Conservation (phyloP, 2,797 vertebrate genomes). For the Periparus ater region DNA sequence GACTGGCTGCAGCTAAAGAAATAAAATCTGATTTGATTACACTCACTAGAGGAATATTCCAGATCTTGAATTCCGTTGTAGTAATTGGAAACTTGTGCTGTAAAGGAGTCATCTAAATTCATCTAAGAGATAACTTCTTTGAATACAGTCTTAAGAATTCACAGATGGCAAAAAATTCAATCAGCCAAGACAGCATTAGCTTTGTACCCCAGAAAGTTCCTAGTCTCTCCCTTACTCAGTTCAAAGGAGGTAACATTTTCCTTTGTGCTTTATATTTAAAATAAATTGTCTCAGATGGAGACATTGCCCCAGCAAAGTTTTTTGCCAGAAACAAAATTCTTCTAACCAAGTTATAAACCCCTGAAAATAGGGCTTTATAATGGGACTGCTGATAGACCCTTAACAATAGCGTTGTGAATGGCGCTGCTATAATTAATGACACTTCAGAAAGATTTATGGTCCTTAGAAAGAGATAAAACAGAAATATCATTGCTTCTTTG, state of each 20-base stretch:
- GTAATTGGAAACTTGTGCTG: slow-evolving; percentile 41
- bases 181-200: background rate
- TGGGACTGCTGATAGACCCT: slow-evolving; percentile 56
- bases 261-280: background rate
- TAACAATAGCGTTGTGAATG: slow-evolving; percentile 61
- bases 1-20: background rate
- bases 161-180: background rate
- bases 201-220: slow-evolving; percentile 20
- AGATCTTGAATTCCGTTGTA: slow-evolving; percentile 16
- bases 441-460: slow-evolving; percentile 74
- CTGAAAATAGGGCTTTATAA: slow-evolving; percentile 43
- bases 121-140: background rate
- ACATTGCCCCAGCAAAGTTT: slow-evolving; percentile 34
- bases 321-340: slow-evolving; percentile 54
- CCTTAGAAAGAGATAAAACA: slow-evolving; percentile 73
- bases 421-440: slow-evolving; percentile 69
- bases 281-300: slow-evolving; percentile 26
- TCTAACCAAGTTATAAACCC: slow-evolving; percentile 52
- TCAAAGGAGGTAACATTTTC: slow-evolving; percentile 4
- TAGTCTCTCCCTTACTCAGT: background rate
- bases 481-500: slow-evolving; percentile 72
- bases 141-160: background rate
- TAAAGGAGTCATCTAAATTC: slow-evolving; percentile 31
- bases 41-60: slow-evolving; percentile 46
- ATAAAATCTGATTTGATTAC: slow-evolving; percentile 35